Conservation (phyloP, 1,140 invertebrate species). For the Riptortus pedestris region DNA sequence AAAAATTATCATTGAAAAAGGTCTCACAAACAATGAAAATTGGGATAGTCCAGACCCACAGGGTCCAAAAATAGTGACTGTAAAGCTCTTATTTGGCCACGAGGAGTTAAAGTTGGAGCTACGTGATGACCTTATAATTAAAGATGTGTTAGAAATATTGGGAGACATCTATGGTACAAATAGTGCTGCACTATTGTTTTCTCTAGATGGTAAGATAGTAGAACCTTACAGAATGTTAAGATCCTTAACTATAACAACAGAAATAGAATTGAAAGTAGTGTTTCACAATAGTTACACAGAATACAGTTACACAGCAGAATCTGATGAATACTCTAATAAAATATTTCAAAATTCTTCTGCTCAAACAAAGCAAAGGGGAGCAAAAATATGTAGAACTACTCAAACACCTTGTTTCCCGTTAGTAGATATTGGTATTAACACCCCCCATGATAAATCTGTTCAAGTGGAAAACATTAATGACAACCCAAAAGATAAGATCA, state of each 20-base stretch:
- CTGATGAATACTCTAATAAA: background rate
- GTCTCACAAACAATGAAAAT: background rate
- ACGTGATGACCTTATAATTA: background rate
- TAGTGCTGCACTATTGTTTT: background rate
- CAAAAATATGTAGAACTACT: background rate
- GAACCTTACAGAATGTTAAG: background rate
- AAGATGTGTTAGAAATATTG: background rate
- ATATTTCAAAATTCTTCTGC: background rate
- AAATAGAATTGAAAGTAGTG: slow-evolving; percentile 3
- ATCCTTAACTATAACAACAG: background rate
- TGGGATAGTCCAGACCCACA: background rate
- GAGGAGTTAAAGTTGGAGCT: background rate
- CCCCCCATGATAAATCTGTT: background rate
- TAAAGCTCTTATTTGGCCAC: background rate
- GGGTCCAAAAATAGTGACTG: background rate
- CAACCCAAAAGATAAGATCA: background rate
- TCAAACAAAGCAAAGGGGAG: background rate
- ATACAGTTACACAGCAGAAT: background rate
- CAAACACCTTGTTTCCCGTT: slow-evolving; percentile 6
- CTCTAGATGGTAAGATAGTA: background rate
- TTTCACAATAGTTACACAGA: background rate
- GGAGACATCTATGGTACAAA: slow-evolving; percentile 1
- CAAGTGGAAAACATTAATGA: background rate
- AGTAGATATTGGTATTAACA: background rate
- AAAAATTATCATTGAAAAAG: too few species aligned